Evolutionary conservation across 2,113 vertebrate genomes (phyloP), one percentile per base, ranked within the genome.

Genomic region (Urocitellus parryii): DNA sequence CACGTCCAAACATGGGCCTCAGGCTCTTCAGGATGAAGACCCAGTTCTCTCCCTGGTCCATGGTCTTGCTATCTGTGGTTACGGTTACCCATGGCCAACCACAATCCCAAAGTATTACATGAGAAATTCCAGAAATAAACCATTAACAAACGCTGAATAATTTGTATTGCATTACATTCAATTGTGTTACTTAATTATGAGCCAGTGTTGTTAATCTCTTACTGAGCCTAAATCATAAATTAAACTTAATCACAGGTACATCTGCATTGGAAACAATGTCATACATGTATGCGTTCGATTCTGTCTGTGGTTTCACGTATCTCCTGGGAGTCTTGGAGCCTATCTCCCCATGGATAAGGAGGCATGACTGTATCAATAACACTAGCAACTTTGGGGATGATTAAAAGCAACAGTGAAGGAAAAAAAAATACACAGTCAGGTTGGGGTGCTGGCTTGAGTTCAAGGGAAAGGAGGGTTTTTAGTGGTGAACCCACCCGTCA

Each of bases 401-500:
- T 32, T 22, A 12, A 18, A 0, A 34, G 56, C 73, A 63, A 63
- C 34, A 39, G 22, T 20, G 58, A 32, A 5, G 39, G 42, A 22
- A 22, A 4, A 10, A 25, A 58, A 58, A 58, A 8, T 8, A 34
- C 18, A 9, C 0, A 8, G 1, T 3, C 0, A 70, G 24, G 34
- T 0, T 51, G 58, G 12, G 39, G 12, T 29, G 14, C 32, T 56
- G 56, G 58, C 34, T 73, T 34, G 9, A 2, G 1, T 13, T 61
- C n/a, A 29, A 51, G 48, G 16, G 51, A 25, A 27, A 45, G 72
- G 37, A 37, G 48, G 0, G 5, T 4, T 4, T 0, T 5, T 2
- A 20, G n/a, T 2, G 10, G 39, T 20, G 20, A 0, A 9, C 2
- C 11, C 32, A 12, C 65, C 13, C 17, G 18, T 17, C 10, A 4